These are phyloP conservation scores for Sialis lutaria DNA, from an alignment of 2,888 invertebrate genomes.

Conservation along the genomic window DNA sequence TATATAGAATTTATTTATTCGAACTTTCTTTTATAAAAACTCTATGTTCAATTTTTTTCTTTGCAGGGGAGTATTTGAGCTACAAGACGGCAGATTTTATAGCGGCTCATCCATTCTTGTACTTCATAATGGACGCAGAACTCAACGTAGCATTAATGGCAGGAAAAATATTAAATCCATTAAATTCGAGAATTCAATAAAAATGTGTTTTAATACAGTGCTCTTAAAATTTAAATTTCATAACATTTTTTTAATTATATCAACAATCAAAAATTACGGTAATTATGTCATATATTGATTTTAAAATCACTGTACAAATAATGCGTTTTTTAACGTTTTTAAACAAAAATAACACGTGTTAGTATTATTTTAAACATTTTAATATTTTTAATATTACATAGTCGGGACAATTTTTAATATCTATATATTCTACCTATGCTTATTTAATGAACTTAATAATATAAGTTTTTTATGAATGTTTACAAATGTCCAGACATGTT, in stretches of 20 bases:
- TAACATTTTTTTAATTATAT: neutral
- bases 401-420: neutral
- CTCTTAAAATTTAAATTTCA: neutral
- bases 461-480: no score
- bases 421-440: neutral
- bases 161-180: slow-evolving; percentile 67
- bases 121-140: slow-evolving; percentile 68
- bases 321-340: neutral
- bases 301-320: neutral
- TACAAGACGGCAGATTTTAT: slow-evolving; percentile 48
- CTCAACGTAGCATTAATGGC: slow-evolving; percentile 66
- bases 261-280: no score
- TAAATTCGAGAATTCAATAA: slow-evolving; percentile 64
- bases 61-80: slow-evolving; percentile 25
- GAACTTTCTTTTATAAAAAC: no score
- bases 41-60: slow-evolving; percentile 8
- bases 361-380: neutral
- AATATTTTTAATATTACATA: no score
- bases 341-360: neutral
- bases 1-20: no score
- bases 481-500: no score
- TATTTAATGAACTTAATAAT: neutral
- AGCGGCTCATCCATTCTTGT: slow-evolving; percentile 68
- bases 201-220: neutral
- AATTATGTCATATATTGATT: neutral